Base-by-base conservation (phyloP, 1,140 invertebrate genomes). In the Drosophila arizonae region DNA sequence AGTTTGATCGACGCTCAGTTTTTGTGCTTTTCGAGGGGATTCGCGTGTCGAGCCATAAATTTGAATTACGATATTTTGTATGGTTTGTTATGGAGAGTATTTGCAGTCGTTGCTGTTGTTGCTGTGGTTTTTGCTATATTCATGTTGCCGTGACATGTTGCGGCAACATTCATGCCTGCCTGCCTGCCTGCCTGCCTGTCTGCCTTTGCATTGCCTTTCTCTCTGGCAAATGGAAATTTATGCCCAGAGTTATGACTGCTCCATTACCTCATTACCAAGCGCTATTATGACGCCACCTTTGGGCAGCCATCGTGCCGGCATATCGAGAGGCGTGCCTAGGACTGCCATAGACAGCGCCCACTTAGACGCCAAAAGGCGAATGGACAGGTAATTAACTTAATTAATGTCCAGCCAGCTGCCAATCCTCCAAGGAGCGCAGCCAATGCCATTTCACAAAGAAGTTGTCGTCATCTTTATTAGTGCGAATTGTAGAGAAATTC, bases 11-110 rank as follows among this genome's bases (percentile, higher is more conserved):
- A 76, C 56, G 65, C 28, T 65, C 36, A 41, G 66, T 62, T 57
- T 57, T 58, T 68, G 60, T 64, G 43, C 28, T 73, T 66, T 65
- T 75, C 8, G 62, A 51, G 62, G 73, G 63, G 73, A 67, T 65
- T 77, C 66, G 75, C 61, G 50, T 71, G 66, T 70, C 56, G 43
- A 57, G 60, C 72, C 66, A 77, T 75, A 77, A 77, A 77, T 77
- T 74, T 70, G 45, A 70, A 77, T 77, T 70, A 70, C 71, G 71
- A 70, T 61, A 69, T 74, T 73, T 64, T 62, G 58, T 62, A 26
- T 57, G 66, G 17, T 4, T 41, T 52, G 52, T 39, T 70, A 30
- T 46, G 55, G 43, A 45, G 43, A 45, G 43, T 45, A 45, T 45
- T 45, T 45, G 10, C 9, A 11, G 15, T 30, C 43, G 9, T 28